Conservation (phyloP, 30 jellyfish, hydroid and myxozoan genomes). For the Mastigias papua region DNA sequence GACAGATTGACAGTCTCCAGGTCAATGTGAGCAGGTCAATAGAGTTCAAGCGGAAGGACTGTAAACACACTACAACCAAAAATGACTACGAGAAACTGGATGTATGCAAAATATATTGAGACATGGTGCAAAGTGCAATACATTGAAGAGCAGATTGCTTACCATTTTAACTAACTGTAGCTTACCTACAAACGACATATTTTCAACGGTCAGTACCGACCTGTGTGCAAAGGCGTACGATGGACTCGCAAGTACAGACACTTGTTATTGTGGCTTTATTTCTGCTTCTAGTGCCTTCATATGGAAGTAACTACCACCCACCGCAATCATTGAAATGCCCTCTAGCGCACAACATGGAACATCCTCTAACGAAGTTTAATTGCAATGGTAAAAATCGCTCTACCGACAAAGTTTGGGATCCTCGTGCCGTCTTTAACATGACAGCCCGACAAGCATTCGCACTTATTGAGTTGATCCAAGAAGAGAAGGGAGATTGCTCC, state of each 20-base stretch:
- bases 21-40: neutral
- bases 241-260: neutral
- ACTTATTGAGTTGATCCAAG: slow-evolving; percentile 47
- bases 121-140: neutral
- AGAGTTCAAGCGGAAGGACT: neutral
- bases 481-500: slow-evolving; percentile 64
- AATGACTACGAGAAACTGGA: neutral
- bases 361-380: slow-evolving; percentile 22
- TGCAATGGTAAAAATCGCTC: slow-evolving; percentile 70
- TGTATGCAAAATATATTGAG: neutral
- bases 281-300: neutral
- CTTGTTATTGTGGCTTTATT: neutral
- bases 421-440: slow-evolving; percentile 64
- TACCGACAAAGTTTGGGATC: slow-evolving; percentile 48
- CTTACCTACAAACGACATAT: too few relatives aligned
- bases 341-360: slow-evolving; percentile 30
- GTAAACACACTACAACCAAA: neutral
- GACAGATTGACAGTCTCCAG: slow-evolving; percentile 1
- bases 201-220: too few relatives aligned
- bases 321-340: slow-evolving; percentile 32
- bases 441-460: slow-evolving; percentile 72
- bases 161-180: neutral
- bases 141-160: neutral
- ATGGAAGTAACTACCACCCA: neutral
- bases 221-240: neutral